A percentile compares a stretch with the other conserved stretches of the same genome.
Evolutionary conservation across 2,888 invertebrate genomes (phyloP).

Genomic region (Amiota communis): DNA sequence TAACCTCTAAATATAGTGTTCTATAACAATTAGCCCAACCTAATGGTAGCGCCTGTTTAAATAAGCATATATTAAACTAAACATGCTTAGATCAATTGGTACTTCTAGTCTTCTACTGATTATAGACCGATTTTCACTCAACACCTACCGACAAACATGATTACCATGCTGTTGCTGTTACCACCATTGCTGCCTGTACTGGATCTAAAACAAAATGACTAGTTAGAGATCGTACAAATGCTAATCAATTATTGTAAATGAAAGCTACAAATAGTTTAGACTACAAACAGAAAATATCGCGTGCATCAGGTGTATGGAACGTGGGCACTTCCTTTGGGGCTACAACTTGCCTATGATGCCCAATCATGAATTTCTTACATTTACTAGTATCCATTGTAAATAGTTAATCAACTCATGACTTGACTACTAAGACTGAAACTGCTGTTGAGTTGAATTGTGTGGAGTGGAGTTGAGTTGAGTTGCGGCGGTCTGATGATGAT

Average conservation of each 20-base stretch:
- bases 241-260: conserved; percentile 16
- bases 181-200: too few species aligned
- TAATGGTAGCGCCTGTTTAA: not conserved
- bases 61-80: conserved; percentile 5
- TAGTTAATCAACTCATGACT: not conserved
- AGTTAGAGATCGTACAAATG: not conserved
- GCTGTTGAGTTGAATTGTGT: not conserved
- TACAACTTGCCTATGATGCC: not conserved
- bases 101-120: not conserved
- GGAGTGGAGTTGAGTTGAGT: not conserved
- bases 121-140: conserved; percentile 22
- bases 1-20: too few species aligned
- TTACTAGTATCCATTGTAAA: too few species aligned
- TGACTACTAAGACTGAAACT: not conserved
- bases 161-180: not conserved
- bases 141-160: conserved; percentile 18
- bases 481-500: conserved; percentile 56
- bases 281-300: conserved; percentile 1
- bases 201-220: not conserved
- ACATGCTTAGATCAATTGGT: not conserved
- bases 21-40: too few species aligned
- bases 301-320: not conserved
- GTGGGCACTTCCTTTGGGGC: not conserved
- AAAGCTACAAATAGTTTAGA: conserved; percentile 7
- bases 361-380: too few species aligned